Conservation (phyloP, 2,888 invertebrate species). For the Lithophane leautieri region DNA sequence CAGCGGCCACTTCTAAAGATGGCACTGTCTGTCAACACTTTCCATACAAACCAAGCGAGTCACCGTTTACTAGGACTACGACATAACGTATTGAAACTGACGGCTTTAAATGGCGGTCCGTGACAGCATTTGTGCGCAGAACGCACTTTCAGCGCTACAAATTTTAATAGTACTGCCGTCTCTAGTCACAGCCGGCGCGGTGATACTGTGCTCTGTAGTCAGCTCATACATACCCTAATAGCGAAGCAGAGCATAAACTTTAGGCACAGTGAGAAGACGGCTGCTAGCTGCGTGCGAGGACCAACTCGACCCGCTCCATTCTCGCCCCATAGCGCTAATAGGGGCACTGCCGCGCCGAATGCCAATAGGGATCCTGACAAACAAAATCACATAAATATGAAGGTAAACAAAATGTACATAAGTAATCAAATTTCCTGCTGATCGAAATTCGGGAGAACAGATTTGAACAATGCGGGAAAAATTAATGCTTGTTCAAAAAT, state of each 20-base stretch:
- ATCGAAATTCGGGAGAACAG: background rate
- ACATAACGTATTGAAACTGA: background rate
- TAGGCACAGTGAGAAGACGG: conserved; percentile 84
- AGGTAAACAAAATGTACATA: background rate
- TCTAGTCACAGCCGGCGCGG: background rate
- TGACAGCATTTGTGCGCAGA: too few species aligned
- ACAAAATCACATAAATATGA: background rate
- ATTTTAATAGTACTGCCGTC: too few species aligned
- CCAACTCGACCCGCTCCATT: conserved; percentile 76
- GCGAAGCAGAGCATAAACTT: conserved; percentile 85
- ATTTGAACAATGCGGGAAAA: background rate
- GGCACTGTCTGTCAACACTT: background rate
- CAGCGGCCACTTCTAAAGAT: background rate
- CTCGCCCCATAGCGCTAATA: conserved; percentile 82
- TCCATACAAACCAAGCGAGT: background rate
- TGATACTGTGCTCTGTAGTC: too few species aligned
- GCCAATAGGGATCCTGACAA: conserved; percentile 81
- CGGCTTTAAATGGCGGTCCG: background rate
- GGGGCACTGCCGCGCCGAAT: conserved; percentile 83
- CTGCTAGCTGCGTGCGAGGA: conserved; percentile 83
- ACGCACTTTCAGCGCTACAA: too few species aligned
- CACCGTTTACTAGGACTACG: background rate
- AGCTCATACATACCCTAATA: conserved; percentile 77
- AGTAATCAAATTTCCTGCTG: background rate
- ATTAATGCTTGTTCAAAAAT: too few species aligned